Conservation (phyloP, 2,888 invertebrate species). For the Hypomecis punctinalis region DNA sequence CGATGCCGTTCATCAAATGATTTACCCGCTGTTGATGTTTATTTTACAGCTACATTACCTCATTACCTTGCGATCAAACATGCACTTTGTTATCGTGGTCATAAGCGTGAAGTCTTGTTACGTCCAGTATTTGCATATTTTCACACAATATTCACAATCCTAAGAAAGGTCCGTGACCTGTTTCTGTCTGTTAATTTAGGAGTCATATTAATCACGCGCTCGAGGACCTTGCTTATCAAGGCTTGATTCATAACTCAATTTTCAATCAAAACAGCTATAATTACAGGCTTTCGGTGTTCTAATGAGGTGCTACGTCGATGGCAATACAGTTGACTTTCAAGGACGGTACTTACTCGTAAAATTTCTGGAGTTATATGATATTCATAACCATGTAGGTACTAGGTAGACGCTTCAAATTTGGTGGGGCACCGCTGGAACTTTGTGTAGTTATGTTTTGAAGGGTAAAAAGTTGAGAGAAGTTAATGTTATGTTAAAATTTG, state of each 20-base stretch:
- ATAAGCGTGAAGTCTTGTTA: neutral
- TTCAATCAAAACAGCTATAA: conserved; percentile 23
- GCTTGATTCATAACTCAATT: conserved; percentile 23
- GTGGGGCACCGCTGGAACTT: neutral
- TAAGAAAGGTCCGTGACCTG: conserved; percentile 3
- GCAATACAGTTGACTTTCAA: conserved; percentile 16
- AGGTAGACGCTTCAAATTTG: neutral
- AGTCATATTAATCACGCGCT: conserved; percentile 20
- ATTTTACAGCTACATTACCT: conserved; percentile 56
- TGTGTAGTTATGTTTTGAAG: neutral
- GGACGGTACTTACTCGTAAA: neutral
- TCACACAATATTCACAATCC: neutral
- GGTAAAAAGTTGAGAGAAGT: neutral
- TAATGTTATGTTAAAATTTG: conserved; percentile 3
- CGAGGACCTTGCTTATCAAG: conserved; percentile 19
- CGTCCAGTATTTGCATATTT: neutral
- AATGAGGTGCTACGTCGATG: conserved; percentile 19
- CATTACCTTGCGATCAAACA: conserved; percentile 19
- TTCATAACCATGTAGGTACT: neutral
- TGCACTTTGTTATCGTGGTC: conserved; percentile 1
- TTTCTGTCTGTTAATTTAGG: conserved; percentile 17
- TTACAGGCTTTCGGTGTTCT: conserved; percentile 17
- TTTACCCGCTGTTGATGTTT: conserved; percentile 64
- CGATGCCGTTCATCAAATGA: conserved; percentile 70
- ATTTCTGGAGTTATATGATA: conserved; percentile 5